phyloP scores from a whole-genome alignment of 2,113 vertebrate species.

The Rhagologus leucostigma region DNA sequence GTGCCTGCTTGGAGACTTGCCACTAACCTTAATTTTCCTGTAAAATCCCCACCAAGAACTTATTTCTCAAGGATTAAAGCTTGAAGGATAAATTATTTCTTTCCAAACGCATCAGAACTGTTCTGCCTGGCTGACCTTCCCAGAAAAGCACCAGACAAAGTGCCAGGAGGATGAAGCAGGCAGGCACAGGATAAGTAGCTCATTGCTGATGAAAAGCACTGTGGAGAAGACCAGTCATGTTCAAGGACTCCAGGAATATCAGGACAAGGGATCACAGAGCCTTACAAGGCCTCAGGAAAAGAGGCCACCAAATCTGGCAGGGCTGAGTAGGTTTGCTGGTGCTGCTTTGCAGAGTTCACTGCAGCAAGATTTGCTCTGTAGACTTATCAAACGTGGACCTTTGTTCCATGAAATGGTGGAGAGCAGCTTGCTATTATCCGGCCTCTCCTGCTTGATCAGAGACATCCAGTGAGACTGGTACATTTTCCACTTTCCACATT shows the following conservation, averaged over 20 bases:
- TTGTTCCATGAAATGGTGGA: not conserved
- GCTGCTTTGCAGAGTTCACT: not conserved
- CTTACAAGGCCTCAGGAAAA: not conserved
- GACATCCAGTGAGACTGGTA: not conserved
- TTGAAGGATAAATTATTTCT: conserved; percentile 36
- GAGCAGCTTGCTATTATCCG: not conserved
- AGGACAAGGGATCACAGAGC: not conserved
- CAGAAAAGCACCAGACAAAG: not conserved
- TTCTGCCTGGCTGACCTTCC: conserved; percentile 31
- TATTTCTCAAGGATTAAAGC: conserved; percentile 50
- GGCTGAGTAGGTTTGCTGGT: not conserved
- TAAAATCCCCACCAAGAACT: conserved; percentile 18
- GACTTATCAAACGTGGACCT: not conserved
- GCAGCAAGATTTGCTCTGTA: not conserved
- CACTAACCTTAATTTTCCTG: conserved; percentile 11
- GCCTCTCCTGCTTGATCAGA: not conserved
- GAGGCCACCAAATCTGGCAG: not conserved
- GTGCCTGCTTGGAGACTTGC: conserved; percentile 9
- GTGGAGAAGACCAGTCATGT: not conserved
- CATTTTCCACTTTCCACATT: not conserved
- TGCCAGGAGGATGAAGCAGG: conserved; percentile 1
- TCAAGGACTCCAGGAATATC: not conserved
- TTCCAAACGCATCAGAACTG: not conserved
- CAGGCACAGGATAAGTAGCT: not conserved
- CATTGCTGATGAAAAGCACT: not conserved